Evolutionary conservation across 2,113 vertebrate genomes (phyloP).

Genomic region (Brevimyrus niger): DNA sequence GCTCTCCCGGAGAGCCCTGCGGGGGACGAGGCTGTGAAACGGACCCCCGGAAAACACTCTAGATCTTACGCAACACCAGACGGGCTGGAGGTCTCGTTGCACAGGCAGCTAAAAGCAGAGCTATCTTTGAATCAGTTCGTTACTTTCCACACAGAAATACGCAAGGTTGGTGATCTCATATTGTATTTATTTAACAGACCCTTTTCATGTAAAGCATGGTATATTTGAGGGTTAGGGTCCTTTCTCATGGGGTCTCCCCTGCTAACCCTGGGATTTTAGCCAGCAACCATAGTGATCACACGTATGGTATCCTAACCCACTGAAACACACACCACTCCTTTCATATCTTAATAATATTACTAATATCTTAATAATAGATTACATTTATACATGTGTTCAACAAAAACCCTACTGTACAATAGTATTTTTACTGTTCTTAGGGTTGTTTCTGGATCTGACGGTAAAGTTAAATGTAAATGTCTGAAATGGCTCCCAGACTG

Average conservation of each 20-base stretch:
- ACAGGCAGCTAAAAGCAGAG: not conserved
- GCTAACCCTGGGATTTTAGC: not conserved
- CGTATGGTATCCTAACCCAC: not conserved
- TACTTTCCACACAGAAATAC: not conserved
- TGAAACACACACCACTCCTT: not conserved
- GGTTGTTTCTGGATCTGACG: not conserved
- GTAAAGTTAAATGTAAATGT: not conserved
- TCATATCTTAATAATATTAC: not conserved
- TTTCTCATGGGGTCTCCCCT: not conserved
- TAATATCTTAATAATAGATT: too few relatives aligned
- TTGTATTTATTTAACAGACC: not conserved
- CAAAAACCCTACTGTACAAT: not conserved
- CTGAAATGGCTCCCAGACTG: not conserved
- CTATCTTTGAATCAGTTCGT: not conserved
- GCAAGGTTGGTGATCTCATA: not conserved
- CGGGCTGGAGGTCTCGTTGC: not conserved
- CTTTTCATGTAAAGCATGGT: not conserved
- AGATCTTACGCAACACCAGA: not conserved
- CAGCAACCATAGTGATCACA: not conserved
- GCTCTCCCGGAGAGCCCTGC: conserved; percentile 39
- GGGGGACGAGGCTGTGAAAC: not conserved
- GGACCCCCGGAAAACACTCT: not conserved
- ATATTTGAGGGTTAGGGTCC: not conserved
- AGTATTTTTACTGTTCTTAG: not conserved
- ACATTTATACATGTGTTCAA: not conserved